A percentile compares a stretch with the other conserved stretches of the same genome.
phyloP scores from a whole-genome alignment of 2,113 vertebrate genomes.

The Lepus timidus region DNA sequence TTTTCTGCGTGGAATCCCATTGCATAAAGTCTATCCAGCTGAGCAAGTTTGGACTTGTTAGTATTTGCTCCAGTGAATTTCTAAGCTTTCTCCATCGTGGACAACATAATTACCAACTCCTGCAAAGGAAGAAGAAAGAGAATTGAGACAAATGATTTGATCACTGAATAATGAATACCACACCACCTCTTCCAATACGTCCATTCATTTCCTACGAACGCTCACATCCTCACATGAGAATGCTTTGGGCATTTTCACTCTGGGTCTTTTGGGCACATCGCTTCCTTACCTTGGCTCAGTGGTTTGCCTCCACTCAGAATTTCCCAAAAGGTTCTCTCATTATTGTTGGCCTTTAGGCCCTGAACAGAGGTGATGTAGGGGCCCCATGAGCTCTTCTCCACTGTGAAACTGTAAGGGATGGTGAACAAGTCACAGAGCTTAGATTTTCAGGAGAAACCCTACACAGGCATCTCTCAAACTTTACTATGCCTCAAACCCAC shows the following conservation, averaged over 20 bases:
- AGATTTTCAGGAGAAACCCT: neutral
- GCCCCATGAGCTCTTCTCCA: slow-evolving; percentile 15
- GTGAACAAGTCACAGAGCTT: neutral
- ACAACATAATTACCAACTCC: slow-evolving; percentile 65
- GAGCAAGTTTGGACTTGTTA: slow-evolving; percentile 29
- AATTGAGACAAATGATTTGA: neutral
- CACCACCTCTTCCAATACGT: neutral
- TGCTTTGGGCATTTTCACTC: neutral
- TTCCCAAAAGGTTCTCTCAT: slow-evolving; percentile 77
- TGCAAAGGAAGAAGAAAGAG: slow-evolving; percentile 29
- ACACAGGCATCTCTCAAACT: neutral
- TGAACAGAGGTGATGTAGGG: slow-evolving; percentile 70
- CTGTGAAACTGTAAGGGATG: slow-evolving; percentile 69
- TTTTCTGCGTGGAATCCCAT: neutral
- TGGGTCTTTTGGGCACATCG: neutral
- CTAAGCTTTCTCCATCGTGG: slow-evolving; percentile 51
- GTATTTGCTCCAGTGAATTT: slow-evolving; percentile 69
- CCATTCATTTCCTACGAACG: neutral
- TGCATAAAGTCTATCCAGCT: neutral
- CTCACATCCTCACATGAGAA: accelerated
- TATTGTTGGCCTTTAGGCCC: neutral
- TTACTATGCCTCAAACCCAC: neutral
- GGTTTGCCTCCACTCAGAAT: slow-evolving; percentile 43
- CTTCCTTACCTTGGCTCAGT: slow-evolving; percentile 67
- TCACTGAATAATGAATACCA: neutral